Percentiles rank a stretch among this genome's conserved stretches.
Conservation (phyloP, 2,113 vertebrate genomes). For the Cavia aperea region DNA sequence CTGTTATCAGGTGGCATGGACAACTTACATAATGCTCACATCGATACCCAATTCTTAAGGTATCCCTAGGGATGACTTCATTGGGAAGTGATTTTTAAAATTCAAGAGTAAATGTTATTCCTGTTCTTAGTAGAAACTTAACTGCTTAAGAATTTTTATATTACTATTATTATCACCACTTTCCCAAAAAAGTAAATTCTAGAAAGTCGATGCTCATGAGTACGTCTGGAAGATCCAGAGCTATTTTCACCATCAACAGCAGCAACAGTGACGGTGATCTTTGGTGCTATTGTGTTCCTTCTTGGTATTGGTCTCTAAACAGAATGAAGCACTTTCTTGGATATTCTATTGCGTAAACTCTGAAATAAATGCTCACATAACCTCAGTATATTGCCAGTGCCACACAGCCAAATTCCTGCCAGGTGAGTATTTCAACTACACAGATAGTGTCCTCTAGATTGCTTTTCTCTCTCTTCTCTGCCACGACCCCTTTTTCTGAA, state of each 20-base stretch:
- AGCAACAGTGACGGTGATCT: neutral
- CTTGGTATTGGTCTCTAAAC: neutral
- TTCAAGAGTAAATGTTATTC: neutral
- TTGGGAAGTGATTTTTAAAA: neutral
- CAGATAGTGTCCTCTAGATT: neutral
- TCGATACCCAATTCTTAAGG: neutral
- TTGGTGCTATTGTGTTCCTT: neutral
- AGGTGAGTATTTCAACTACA: neutral
- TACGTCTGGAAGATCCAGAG: neutral
- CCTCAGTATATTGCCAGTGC: neutral
- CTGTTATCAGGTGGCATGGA: neutral
- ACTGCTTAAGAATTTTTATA: neutral
- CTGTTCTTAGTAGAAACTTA: neutral
- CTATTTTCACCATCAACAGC: neutral
- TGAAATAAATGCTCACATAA: neutral
- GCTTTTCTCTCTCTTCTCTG: neutral
- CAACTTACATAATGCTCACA: neutral
- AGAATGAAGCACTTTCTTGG: neutral
- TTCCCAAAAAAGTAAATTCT: neutral
- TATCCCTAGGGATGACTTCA: neutral
- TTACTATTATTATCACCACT: neutral
- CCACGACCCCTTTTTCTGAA: neutral
- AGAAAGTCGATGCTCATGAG: neutral
- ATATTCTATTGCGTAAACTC: neutral
- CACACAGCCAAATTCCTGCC: neutral